Evolutionary conservation across 2,113 vertebrate genomes (phyloP).

Genomic region (Mugil cephalus): DNA sequence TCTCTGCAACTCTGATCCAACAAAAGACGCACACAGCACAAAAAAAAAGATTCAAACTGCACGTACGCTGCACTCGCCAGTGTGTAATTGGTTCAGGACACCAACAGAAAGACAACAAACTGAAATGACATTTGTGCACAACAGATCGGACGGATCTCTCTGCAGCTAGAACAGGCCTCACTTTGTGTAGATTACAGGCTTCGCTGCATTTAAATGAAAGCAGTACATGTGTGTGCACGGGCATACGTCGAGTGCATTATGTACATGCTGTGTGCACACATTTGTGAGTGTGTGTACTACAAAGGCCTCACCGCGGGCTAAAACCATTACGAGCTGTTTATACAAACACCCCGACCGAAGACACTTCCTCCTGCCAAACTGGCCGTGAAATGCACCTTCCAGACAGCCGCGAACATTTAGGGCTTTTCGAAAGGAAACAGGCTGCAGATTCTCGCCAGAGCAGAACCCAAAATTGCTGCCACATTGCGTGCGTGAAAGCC

Average conservation of each 20-base stretch:
- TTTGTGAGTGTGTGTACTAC: slow-evolving; percentile 7
- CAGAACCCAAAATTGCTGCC: slow-evolving; percentile 75
- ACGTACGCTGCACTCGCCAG: neutral
- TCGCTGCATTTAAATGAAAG: neutral
- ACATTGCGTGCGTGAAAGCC: slow-evolving; percentile 68
- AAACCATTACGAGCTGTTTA: slow-evolving; percentile 78
- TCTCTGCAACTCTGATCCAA: neutral
- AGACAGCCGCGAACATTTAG: slow-evolving; percentile 55
- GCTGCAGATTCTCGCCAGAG: slow-evolving; percentile 43
- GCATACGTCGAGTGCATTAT: neutral
- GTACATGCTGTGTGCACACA: neutral
- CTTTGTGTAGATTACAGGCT: slow-evolving; percentile 8
- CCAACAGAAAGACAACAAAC: neutral
- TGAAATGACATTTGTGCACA: neutral
- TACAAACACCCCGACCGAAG: slow-evolving; percentile 70
- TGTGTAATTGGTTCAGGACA: neutral
- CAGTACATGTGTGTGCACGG: neutral
- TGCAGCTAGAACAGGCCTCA: slow-evolving; percentile 5
- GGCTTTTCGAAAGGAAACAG: slow-evolving; percentile 64
- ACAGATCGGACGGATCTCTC: neutral
- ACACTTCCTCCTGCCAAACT: slow-evolving; percentile 80
- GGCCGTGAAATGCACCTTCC: slow-evolving; percentile 73
- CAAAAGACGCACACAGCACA: neutral
- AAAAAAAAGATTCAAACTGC: neutral
- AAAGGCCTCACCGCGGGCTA: slow-evolving; percentile 30